These are phyloP conservation scores for Enteromius fasciolatus DNA, from an alignment of 2,797 vertebrate genomes.

Conservation along the genomic window DNA sequence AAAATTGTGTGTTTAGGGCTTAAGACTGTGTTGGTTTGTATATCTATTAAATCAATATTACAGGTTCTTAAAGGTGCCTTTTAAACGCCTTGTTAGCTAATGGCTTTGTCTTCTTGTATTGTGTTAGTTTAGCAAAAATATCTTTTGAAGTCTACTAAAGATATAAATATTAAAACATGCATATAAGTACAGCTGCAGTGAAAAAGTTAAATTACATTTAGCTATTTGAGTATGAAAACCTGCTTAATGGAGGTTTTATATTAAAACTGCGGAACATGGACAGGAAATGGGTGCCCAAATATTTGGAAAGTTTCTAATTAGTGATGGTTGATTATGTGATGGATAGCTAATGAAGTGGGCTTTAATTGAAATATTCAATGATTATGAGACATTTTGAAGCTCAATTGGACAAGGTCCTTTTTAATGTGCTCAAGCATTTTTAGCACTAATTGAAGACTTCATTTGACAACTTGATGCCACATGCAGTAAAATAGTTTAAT, in stretches of 20 bases:
- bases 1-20: too few species aligned
- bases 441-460: conserved; percentile 64
- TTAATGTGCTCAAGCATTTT: conserved; percentile 61
- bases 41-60: too few species aligned
- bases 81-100: too few species aligned
- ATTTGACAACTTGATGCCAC: conserved; percentile 59
- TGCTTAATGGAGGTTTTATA: conserved; percentile 40
- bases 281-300: conserved; percentile 47
- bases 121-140: too few species aligned
- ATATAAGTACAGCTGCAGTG: too few species aligned
- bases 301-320: conserved; percentile 47
- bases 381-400: conserved; percentile 57
- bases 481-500: conserved; percentile 63
- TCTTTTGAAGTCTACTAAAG: too few species aligned
- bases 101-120: too few species aligned
- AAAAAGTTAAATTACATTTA: too few species aligned
- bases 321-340: conserved; percentile 56
- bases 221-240: conserved; percentile 28
- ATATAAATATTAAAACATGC: too few species aligned
- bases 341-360: conserved; percentile 56
- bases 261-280: conserved; percentile 34
- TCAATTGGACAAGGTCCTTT: conserved; percentile 57
- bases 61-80: too few species aligned
- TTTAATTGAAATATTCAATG: conserved; percentile 59
- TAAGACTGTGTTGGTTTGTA: too few species aligned